Percentiles rank a stretch among this genome's conserved stretches.
These are phyloP conservation scores for Mustela nigripes DNA, from an alignment of 2,113 vertebrate species.

Conservation along the genomic window DNA sequence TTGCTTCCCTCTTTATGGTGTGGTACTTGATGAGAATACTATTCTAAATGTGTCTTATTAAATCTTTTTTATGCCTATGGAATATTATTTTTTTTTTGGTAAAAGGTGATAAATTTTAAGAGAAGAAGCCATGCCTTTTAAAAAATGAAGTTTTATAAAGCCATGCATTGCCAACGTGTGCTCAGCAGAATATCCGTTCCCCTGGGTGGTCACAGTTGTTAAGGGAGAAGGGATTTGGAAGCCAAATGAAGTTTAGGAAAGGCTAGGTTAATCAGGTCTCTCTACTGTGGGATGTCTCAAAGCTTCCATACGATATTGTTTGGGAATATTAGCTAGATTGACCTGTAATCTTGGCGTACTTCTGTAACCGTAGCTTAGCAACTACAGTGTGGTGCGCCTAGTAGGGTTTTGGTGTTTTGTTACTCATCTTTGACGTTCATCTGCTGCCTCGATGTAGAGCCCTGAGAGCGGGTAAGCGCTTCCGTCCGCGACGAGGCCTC, in stretches of 20 bases:
- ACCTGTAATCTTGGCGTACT: background rate
- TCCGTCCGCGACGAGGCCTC: background rate
- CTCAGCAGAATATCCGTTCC: background rate
- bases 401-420: background rate
- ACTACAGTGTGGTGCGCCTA: background rate
- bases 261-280: background rate
- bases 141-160: conserved; percentile 48
- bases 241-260: background rate
- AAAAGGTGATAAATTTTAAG: conserved; percentile 64
- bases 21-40: conserved; percentile 67
- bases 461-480: background rate
- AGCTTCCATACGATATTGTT: background rate
- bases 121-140: conserved; percentile 42
- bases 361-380: background rate
- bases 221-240: background rate
- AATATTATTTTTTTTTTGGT: background rate
- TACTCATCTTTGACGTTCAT: background rate
- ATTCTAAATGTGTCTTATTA: conserved; percentile 69
- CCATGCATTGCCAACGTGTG: background rate
- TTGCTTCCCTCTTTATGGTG: conserved; percentile 68
- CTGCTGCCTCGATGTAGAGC: background rate
- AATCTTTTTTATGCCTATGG: conserved; percentile 67
- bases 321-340: background rate
- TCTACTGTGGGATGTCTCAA: background rate
- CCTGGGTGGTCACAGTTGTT: background rate